These are phyloP conservation scores for Tadarida brasiliensis DNA, from an alignment of 2,797 vertebrate genomes.

Conservation along the genomic window DNA sequence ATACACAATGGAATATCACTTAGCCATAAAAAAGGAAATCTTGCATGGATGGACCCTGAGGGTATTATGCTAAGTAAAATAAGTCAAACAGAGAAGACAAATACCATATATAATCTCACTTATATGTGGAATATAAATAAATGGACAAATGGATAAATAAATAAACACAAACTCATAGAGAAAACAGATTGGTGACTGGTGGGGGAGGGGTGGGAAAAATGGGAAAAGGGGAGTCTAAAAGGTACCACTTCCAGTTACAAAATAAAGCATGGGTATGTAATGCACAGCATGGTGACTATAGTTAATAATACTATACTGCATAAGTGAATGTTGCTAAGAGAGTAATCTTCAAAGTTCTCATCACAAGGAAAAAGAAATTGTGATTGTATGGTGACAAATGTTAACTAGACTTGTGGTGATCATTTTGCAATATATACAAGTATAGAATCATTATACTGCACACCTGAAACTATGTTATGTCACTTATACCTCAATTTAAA, in stretches of 20 bases:
- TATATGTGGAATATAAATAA: background rate
- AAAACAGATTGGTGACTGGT: background rate
- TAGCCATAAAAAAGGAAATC: background rate
- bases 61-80: background rate
- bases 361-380: background rate
- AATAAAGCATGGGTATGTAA: background rate
- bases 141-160: background rate
- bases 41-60: background rate
- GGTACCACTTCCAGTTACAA: background rate
- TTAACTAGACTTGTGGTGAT: background rate
- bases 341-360: background rate
- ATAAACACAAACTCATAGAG: background rate
- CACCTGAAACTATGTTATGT: background rate
- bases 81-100: background rate
- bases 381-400: background rate
- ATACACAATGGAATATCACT: background rate
- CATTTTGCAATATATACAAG: background rate
- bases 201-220: background rate
- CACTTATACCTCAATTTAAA: background rate
- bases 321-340: background rate
- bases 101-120: background rate
- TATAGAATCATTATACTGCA: background rate
- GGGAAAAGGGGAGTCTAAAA: background rate
- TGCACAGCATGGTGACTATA: background rate
- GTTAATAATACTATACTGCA: background rate